Conservation (phyloP, 1,140 invertebrate genomes). For the Phortica variegata region DNA sequence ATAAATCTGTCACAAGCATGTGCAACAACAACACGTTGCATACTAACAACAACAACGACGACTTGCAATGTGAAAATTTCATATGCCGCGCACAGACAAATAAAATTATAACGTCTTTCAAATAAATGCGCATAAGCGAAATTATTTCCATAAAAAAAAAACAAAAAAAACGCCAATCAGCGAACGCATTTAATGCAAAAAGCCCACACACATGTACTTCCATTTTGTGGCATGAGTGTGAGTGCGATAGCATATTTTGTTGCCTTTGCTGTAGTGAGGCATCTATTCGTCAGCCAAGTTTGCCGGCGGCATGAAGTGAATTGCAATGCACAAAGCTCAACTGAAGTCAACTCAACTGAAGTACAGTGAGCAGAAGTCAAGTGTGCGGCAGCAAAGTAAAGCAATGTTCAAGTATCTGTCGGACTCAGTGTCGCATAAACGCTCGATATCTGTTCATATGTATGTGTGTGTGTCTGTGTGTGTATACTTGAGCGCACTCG, state of each 20-base stretch:
- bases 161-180: constrained; percentile 47
- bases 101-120: too few relatives aligned
- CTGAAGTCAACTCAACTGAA: too few relatives aligned
- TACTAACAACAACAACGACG: too few relatives aligned
- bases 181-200: constrained; percentile 15
- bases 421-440: too few relatives aligned
- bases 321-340: constrained; percentile 22
- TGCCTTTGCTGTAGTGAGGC: not conserved
- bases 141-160: constrained; percentile 44
- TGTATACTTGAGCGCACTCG: constrained; percentile 30
- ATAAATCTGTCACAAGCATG: too few relatives aligned
- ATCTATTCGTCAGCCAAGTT: not conserved
- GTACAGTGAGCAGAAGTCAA: too few relatives aligned
- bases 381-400: too few relatives aligned
- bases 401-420: too few relatives aligned
- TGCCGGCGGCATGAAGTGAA: constrained; percentile 38
- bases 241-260: not conserved
- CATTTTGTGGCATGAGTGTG: not conserved
- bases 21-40: too few relatives aligned
- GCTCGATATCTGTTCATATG: too few relatives aligned
- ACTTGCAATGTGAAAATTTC: too few relatives aligned
- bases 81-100: too few relatives aligned
- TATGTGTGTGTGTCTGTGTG: not conserved
- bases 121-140: constrained; percentile 3
- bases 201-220: constrained; percentile 32